A percentile compares a stretch with the other conserved stretches of the same genome.
These are phyloP conservation scores for Eupithecia tripunctaria DNA, from an alignment of 2,888 invertebrate genomes.

Conservation along the genomic window DNA sequence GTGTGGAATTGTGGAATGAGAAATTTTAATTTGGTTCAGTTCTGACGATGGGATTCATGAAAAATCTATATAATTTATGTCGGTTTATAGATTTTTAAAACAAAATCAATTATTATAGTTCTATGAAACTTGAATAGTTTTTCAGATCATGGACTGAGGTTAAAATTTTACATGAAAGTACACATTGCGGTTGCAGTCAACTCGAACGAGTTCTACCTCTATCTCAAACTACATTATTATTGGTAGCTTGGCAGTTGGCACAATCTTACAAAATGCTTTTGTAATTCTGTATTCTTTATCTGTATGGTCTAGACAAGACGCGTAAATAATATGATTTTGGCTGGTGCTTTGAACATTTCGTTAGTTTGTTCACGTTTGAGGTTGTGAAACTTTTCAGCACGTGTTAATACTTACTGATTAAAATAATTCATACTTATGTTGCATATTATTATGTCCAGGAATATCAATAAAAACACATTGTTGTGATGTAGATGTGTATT, in stretches of 20 bases:
- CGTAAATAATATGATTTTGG: slow-evolving; percentile 32
- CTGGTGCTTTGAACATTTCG: slow-evolving; percentile 7
- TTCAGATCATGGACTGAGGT: neutral
- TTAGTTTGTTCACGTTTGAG: neutral
- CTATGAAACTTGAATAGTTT: neutral
- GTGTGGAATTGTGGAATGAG: too few relatives aligned
- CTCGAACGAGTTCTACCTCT: neutral
- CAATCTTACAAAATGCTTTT: slow-evolving; percentile 32
- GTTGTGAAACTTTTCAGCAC: neutral
- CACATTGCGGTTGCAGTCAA: neutral
- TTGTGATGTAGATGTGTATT: too few relatives aligned
- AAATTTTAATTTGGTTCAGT: too few relatives aligned
- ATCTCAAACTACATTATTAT: neutral
- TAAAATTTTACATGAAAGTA: neutral
- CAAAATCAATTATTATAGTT: too few relatives aligned
- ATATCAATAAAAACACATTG: too few relatives aligned
- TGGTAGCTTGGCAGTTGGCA: slow-evolving; percentile 30
- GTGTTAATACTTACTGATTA: neutral
- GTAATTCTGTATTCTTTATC: slow-evolving; percentile 35
- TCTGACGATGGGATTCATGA: too few relatives aligned
- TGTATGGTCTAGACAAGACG: slow-evolving; percentile 38
- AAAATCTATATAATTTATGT: too few relatives aligned
- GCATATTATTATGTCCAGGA: too few relatives aligned
- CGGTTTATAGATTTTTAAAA: too few relatives aligned
- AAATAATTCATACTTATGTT: neutral